A percentile compares a stretch with the other conserved stretches of the same genome.
phyloP scores from a whole-genome alignment of 2,797 vertebrate species.

The Notoglanidium macrostoma region DNA sequence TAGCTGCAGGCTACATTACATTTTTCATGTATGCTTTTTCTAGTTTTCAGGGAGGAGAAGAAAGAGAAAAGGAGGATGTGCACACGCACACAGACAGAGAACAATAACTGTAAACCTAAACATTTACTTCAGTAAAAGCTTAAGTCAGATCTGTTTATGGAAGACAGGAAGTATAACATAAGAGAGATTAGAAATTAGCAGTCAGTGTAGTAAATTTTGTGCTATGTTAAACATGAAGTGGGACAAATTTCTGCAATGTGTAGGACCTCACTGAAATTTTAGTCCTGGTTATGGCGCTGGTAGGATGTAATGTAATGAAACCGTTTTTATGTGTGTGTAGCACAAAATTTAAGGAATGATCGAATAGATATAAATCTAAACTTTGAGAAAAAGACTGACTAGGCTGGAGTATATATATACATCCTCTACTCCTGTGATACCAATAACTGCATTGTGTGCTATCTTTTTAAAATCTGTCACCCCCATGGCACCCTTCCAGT shows the following conservation, averaged over 20 bases:
- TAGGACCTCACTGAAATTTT: not conserved
- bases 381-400: not conserved
- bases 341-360: not conserved
- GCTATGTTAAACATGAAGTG: not conserved
- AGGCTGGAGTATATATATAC: slow-evolving; percentile 4
- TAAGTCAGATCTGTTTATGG: not conserved
- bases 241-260: not conserved
- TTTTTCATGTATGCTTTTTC: not conserved
- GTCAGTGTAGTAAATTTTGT: not conserved
- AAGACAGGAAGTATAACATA: not conserved
- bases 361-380: not conserved
- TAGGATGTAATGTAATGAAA: not conserved
- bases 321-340: not conserved
- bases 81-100: not conserved
- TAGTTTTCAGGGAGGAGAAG: not conserved
- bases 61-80: not conserved
- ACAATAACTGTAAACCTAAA: not conserved
- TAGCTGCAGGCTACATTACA: not conserved
- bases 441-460: not conserved
- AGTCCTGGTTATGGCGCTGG: not conserved
- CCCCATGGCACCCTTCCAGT: not conserved
- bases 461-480: not conserved
- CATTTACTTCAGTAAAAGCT: not conserved
- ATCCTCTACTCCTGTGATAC: not conserved
- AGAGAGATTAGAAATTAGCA: not conserved